phyloP scores from a whole-genome alignment of 2,797 vertebrate species.

The Danio kyathit region DNA sequence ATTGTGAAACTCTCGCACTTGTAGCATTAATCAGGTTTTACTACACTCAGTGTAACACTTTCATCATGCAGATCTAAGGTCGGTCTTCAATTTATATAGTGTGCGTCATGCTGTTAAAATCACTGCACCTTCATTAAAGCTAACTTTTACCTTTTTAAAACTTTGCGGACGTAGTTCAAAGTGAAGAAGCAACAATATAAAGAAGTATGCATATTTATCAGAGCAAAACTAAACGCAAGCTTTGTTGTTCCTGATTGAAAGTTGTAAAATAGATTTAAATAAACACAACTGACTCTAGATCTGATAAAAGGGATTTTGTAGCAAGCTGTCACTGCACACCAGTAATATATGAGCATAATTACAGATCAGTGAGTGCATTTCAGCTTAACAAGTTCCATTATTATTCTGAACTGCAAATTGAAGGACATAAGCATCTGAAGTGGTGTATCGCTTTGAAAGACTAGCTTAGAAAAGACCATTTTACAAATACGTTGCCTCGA shows the following conservation, averaged over 20 bases:
- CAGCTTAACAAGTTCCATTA: background rate
- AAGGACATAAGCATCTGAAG: background rate
- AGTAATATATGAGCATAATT: background rate
- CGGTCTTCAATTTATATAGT: background rate
- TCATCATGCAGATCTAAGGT: conserved; percentile 19
- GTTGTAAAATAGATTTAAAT: background rate
- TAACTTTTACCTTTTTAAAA: conserved; percentile 2
- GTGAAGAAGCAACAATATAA: background rate
- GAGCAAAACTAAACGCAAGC: background rate
- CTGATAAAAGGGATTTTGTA: background rate
- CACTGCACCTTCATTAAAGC: background rate
- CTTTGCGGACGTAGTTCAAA: background rate
- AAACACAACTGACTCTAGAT: background rate
- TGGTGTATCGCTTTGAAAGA: conserved; percentile 11
- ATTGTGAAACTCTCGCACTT: background rate
- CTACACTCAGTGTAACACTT: background rate
- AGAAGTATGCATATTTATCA: background rate
- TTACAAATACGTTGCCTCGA: conserved; percentile 15
- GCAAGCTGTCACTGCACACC: background rate
- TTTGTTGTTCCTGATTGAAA: background rate
- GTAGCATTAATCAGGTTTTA: conserved; percentile 12
- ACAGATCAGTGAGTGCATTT: conserved; percentile 14
- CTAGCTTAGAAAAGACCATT: background rate
- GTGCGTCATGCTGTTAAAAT: conserved; percentile 3
- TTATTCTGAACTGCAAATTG: background rate